These are phyloP conservation scores for Cercocebus atys DNA, from an alignment of 2,113 vertebrate species.

Conservation along the genomic window DNA sequence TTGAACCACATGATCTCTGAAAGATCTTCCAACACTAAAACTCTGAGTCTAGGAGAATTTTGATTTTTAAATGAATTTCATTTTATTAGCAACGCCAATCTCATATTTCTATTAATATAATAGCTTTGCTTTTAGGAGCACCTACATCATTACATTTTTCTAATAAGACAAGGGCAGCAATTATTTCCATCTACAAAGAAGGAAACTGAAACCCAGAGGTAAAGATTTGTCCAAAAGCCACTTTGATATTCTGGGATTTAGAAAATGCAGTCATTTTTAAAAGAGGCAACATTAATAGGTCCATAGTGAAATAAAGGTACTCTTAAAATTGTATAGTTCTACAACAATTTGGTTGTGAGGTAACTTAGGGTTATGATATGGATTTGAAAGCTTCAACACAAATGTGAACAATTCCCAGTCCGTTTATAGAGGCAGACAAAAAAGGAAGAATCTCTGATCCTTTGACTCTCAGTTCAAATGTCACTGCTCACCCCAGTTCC, in stretches of 20 bases:
- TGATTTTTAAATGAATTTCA: not conserved
- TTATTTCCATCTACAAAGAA: not conserved
- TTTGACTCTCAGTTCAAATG: not conserved
- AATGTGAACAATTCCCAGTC: not conserved
- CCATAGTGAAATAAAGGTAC: not conserved
- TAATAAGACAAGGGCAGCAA: not conserved
- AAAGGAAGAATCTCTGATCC: not conserved
- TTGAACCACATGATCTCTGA: not conserved
- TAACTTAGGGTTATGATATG: not conserved
- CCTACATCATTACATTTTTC: not conserved
- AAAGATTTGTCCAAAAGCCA: conserved; percentile 27
- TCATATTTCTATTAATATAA: not conserved
- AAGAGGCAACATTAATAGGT: conserved; percentile 27
- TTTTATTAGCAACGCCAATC: not conserved
- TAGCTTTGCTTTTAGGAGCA: not conserved
- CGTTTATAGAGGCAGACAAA: not conserved
- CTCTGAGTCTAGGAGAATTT: not conserved
- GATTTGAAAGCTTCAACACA: not conserved
- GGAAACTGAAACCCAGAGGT: not conserved
- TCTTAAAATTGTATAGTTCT: not conserved
- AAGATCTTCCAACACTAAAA: not conserved
- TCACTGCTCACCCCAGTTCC: not conserved
- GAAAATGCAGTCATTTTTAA: conserved; percentile 19
- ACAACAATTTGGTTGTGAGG: not conserved
- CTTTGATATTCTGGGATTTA: not conserved